Evolutionary conservation across 1,140 invertebrate genomes (phyloP), one percentile per base, ranked within the genome.

Genomic region (Maniola jurtina): DNA sequence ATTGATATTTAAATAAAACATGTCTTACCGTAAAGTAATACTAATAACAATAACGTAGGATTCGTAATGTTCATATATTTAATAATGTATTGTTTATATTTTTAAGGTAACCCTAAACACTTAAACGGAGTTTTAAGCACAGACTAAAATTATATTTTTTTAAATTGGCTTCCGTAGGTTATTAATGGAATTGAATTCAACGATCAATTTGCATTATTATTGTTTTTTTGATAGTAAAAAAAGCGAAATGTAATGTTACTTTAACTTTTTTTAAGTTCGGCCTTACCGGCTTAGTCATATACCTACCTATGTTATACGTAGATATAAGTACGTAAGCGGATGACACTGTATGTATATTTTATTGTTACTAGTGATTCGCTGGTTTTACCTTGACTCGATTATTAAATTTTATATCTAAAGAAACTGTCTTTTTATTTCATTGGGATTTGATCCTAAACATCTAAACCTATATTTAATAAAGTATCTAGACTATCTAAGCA

Each of bases 361-460:
- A 74, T 83, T 86, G 81, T 85, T 89, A 81, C 81, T 82, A 84
- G 79, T 77, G 66, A 79, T 83, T 81, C 68, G 71, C 75, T 79
- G 78, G 83, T 78, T 83, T 83, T 76, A 77, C 75, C 73, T 80
- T 78, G 75, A 85, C 75, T 84, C 76, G 76, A 83, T 73, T 78
- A 88, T 88, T 86, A 89, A 88, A 86, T 88, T 86, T 89, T 89
- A 83, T 89, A 89, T 82, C 66, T 80, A 79, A 70, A n/a, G n/a
- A 73, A 78, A 68, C 56, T 55, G n/a, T 64, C 9, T 8, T 64
- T 72, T 64, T 72, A 15, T 77, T 79, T 79, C 73, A 72, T 78
- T 79, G 66, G 10, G 8, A 52, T 15, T 10, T 16, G 15, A 7
- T 25, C 5, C 7, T 25, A 52, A 1, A 6, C 2, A 13, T 38